Percentiles rank a stretch among this genome's conserved stretches.
Evolutionary conservation across 2,888 invertebrate species (phyloP).

Genomic region (Drosophila nigricruria): DNA sequence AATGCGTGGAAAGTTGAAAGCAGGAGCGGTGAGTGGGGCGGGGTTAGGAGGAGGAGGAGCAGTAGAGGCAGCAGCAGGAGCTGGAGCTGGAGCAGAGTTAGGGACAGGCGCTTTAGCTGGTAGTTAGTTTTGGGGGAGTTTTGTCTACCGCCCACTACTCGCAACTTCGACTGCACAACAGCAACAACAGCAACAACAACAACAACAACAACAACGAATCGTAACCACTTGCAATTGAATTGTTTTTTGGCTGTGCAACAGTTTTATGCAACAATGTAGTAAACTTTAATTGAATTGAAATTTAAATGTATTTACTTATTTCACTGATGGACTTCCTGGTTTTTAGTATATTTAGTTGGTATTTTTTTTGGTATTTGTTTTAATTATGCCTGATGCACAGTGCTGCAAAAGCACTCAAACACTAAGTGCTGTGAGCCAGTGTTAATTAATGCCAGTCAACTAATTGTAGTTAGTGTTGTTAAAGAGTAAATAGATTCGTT

Average conservation of each 20-base stretch:
- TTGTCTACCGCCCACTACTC: slow-evolving; percentile 15
- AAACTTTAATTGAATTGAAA: slow-evolving; percentile 30
- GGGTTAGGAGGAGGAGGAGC: slow-evolving; percentile 14
- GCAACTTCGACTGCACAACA: slow-evolving; percentile 14
- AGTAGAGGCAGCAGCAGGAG: too few species aligned
- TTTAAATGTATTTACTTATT: slow-evolving; percentile 14
- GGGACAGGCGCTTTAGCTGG: slow-evolving; percentile 2
- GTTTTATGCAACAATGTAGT: slow-evolving; percentile 47
- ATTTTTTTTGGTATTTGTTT: neutral
- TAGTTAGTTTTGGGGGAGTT: slow-evolving; percentile 9
- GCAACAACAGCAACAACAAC: neutral
- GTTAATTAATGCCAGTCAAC: neutral
- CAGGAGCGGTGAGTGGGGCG: neutral
- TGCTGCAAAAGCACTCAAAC: neutral
- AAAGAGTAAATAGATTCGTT: neutral
- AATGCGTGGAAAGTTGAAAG: slow-evolving; percentile 24
- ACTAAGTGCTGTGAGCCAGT: neutral
- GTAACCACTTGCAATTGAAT: slow-evolving; percentile 55
- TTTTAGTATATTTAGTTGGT: slow-evolving; percentile 3
- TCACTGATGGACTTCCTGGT: slow-evolving; percentile 4
- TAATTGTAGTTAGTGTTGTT: neutral
- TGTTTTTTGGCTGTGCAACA: slow-evolving; percentile 63
- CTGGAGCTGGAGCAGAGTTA: slow-evolving; percentile 12
- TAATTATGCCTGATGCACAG: neutral
- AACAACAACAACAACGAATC: slow-evolving; percentile 5